phyloP scores from a whole-genome alignment of 2,113 vertebrate species.

The Pygoscelis antarcticus region DNA sequence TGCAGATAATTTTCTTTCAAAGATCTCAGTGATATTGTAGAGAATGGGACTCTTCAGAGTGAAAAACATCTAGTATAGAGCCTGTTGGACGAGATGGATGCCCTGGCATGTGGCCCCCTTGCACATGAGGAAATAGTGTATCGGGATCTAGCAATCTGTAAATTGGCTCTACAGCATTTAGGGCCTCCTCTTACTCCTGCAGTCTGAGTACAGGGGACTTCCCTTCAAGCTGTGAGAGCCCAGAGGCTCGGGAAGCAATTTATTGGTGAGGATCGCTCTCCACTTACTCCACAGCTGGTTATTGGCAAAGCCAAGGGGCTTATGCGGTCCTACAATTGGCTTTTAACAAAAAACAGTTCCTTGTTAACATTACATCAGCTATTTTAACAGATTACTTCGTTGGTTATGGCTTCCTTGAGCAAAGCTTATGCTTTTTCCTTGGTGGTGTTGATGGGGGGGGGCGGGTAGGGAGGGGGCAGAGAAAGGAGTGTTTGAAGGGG shows the following conservation, averaged over 20 bases:
- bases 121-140: not conserved
- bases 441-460: not conserved
- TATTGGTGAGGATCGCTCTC: not conserved
- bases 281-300: not conserved
- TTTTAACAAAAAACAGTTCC: not conserved
- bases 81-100: not conserved
- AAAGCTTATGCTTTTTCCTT: not conserved
- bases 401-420: not conserved
- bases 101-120: not conserved
- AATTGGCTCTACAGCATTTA: not conserved
- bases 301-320: not conserved
- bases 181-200: no score
- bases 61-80: not conserved
- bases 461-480: no score
- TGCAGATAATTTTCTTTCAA: not conserved
- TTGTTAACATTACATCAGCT: not conserved
- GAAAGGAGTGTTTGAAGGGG: not conserved
- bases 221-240: rapidly evolving
- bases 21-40: not conserved
- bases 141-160: not conserved
- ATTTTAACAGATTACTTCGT: not conserved
- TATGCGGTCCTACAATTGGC: not conserved
- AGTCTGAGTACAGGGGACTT: not conserved
- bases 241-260: not conserved
- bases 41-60: not conserved